Conservation (phyloP, 2,113 vertebrate species). For the Phainopepla nitens region DNA sequence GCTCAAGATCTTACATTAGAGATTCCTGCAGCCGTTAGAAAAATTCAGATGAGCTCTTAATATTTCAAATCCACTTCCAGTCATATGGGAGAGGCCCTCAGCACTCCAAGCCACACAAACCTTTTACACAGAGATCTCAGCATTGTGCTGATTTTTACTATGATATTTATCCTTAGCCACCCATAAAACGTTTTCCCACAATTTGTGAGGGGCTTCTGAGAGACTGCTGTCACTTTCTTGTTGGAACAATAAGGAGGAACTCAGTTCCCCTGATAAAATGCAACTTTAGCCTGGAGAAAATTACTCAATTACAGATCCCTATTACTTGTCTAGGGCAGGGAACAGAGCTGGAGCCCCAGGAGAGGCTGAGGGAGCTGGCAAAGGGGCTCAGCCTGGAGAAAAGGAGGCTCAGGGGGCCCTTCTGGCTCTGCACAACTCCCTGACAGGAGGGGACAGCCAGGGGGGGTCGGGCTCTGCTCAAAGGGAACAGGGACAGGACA, state of each 20-base stretch:
- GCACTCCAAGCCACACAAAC: neutral
- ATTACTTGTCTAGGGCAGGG: too few species aligned
- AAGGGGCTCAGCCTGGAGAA: neutral
- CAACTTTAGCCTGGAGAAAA: neutral
- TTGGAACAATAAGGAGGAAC: neutral
- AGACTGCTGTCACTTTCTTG: neutral
- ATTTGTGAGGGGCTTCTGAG: neutral
- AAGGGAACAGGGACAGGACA: neutral
- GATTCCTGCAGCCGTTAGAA: neutral
- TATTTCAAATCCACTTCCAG: neutral
- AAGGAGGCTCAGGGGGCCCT: neutral
- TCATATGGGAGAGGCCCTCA: neutral
- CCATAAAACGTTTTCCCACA: neutral
- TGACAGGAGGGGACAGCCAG: neutral
- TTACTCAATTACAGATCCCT: too few species aligned
- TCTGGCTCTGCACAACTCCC: neutral
- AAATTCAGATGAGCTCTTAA: neutral
- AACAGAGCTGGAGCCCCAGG: too few species aligned
- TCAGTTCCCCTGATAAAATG: neutral
- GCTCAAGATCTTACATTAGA: neutral
- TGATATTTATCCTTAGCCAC: neutral
- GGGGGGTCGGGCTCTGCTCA: neutral
- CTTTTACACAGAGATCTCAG: neutral
- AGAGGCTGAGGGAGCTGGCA: too few species aligned
- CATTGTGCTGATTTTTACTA: neutral